A percentile compares a stretch with the other conserved stretches of the same genome.
Conservation (phyloP, 2,113 vertebrate genomes). For the Rhinichthys klamathensis region DNA sequence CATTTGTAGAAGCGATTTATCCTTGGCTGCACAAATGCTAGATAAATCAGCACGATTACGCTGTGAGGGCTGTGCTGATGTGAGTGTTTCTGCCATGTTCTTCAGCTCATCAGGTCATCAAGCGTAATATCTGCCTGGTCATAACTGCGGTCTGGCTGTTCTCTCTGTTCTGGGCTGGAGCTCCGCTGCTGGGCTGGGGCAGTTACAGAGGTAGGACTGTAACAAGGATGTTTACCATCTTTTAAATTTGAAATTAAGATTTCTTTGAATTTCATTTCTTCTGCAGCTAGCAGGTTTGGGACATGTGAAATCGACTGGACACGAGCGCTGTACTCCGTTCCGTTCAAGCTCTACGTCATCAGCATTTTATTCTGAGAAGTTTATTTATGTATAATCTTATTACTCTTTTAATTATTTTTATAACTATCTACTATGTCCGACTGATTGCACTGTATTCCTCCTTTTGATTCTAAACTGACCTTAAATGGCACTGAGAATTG, state of each 20-base stretch:
- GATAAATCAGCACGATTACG: constrained; percentile 47
- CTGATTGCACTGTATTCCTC: no score
- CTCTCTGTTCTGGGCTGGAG: constrained; percentile 61
- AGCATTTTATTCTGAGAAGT: constrained; percentile 46
- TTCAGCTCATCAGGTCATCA: constrained; percentile 58
- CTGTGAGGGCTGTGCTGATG: constrained; percentile 39
- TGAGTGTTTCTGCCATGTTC: constrained; percentile 37
- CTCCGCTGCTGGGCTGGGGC: constrained; percentile 62
- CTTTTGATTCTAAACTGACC: no score
- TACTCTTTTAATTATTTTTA: no score
- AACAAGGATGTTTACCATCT: neutral
- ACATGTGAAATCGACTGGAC: constrained; percentile 57
- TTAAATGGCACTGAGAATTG: no score
- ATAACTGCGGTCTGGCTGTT: constrained; percentile 57
- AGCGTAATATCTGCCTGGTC: constrained; percentile 47
- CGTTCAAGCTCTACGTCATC: constrained; percentile 47
- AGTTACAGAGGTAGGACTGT: constrained; percentile 62
- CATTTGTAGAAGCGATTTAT: constrained; percentile 16
- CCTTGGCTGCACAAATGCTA: constrained; percentile 54
- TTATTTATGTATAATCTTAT: no score
- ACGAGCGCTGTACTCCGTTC: constrained; percentile 48
- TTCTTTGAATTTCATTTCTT: neutral
- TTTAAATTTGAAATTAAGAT: neutral
- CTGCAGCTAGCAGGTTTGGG: constrained; percentile 50
- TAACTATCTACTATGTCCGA: no score